phyloP scores from a whole-genome alignment of 2,888 invertebrate genomes.

The Sphecodes monilicornis region DNA sequence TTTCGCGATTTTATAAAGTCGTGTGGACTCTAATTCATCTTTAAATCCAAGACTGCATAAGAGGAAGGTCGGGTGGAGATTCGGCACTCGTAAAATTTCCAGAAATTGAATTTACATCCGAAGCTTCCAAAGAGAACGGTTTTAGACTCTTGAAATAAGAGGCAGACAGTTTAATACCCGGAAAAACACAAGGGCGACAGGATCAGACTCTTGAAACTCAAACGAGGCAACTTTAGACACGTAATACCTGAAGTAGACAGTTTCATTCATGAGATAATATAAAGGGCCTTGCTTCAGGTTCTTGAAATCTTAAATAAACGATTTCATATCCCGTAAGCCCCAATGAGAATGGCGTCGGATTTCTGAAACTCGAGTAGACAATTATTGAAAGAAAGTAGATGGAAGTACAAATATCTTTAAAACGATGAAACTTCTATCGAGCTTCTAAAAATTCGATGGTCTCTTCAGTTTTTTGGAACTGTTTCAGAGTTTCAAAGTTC shows the following conservation, averaged over 20 bases:
- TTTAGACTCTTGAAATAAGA: slow-evolving; percentile 15
- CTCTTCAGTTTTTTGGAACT: too few relatives aligned
- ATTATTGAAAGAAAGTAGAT: too few relatives aligned
- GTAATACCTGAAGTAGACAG: slow-evolving; percentile 8
- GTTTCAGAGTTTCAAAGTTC: too few relatives aligned
- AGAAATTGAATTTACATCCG: slow-evolving; percentile 3
- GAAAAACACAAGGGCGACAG: slow-evolving; percentile 11
- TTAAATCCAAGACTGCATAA: background rate
- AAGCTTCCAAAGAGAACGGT: background rate
- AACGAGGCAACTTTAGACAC: slow-evolving; percentile 10
- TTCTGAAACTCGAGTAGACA: background rate
- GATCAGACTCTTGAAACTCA: slow-evolving; percentile 17
- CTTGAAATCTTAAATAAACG: background rate
- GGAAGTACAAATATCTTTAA: too few relatives aligned
- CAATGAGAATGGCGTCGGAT: background rate
- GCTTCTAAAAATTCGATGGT: too few relatives aligned
- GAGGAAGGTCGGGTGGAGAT: background rate
- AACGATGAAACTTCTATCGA: too few relatives aligned
- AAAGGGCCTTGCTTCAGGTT: background rate
- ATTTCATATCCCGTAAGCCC: background rate
- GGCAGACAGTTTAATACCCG: slow-evolving; percentile 17
- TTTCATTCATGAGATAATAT: slow-evolving; percentile 2
- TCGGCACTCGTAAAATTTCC: background rate
- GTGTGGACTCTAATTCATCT: background rate
- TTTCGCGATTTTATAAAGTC: background rate